A percentile compares a stretch with the other conserved stretches of the same genome.
phyloP scores from a whole-genome alignment of 2,797 vertebrate species.

The Apogon talboti region DNA sequence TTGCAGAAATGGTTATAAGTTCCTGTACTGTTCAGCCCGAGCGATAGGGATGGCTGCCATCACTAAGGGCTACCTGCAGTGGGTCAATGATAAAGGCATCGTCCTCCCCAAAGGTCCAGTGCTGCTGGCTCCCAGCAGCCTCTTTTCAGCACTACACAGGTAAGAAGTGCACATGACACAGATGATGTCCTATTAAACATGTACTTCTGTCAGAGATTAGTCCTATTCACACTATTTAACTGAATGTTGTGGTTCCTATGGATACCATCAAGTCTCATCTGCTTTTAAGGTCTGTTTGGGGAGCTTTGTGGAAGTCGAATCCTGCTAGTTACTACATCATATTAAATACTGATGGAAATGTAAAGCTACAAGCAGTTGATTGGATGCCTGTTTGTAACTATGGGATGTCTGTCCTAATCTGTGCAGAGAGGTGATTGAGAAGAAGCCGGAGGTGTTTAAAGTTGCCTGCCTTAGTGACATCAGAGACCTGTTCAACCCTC shows the following conservation, averaged over 20 bases:
- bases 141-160: conserved; percentile 96
- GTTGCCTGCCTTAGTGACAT: conserved; percentile 92
- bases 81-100: conserved; percentile 91
- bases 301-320: not conserved
- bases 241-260: not conserved
- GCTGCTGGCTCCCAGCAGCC: conserved; percentile 94
- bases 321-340: not conserved
- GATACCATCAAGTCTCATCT: too few species aligned
- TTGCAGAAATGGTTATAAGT: conserved; percentile 95
- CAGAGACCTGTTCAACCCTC: conserved; percentile 87
- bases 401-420: conserved; percentile 15
- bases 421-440: conserved; percentile 95
- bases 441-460: conserved; percentile 96
- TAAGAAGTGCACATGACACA: conserved; percentile 53
- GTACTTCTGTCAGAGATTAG: not conserved
- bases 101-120: conserved; percentile 93
- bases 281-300: not conserved
- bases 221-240: not conserved
- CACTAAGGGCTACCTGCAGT: conserved; percentile 92
- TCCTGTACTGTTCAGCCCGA: conserved; percentile 95
- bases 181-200: not conserved
- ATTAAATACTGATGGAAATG: not conserved
- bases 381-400: not conserved
- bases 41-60: conserved; percentile 94
- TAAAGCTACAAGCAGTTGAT: not conserved